Evolutionary conservation across 1,140 invertebrate genomes (phyloP).

Genomic region (Megathymus violae): DNA sequence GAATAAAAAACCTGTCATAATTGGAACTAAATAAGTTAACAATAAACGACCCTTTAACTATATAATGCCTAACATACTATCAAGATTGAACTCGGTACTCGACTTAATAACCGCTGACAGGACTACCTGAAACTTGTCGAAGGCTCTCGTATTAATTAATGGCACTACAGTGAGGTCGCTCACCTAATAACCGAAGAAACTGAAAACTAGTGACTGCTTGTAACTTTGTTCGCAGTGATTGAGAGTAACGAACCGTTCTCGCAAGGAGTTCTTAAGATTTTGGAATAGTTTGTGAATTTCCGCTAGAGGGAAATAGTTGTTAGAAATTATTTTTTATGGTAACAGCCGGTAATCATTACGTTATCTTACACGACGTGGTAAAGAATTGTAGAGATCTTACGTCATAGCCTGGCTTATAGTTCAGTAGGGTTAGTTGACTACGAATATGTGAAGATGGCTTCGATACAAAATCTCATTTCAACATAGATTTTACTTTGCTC

Average conservation of each 20-base stretch:
- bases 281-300: background rate
- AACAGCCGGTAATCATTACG: too few species aligned
- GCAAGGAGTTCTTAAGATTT: background rate
- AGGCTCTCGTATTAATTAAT: conserved; percentile 3
- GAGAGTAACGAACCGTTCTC: background rate
- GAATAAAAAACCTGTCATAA: background rate
- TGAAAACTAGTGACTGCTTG: background rate
- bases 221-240: background rate
- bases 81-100: background rate
- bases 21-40: background rate
- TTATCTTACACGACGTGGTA: too few species aligned
- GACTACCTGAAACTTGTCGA: conserved; percentile 3
- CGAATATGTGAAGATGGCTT: too few species aligned
- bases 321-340: too few species aligned
- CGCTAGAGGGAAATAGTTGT: too few species aligned
- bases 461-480: too few species aligned
- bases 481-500: too few species aligned
- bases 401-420: too few species aligned
- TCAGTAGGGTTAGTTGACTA: too few species aligned
- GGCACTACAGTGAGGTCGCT: background rate
- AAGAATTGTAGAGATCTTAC: too few species aligned
- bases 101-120: conserved; percentile 2
- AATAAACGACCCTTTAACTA: background rate
- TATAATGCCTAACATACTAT: background rate
- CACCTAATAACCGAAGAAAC: background rate